A percentile compares a stretch with the other conserved stretches of the same genome.
phyloP scores from a whole-genome alignment of 1,140 invertebrate species.

The Nasonia vitripennis region DNA sequence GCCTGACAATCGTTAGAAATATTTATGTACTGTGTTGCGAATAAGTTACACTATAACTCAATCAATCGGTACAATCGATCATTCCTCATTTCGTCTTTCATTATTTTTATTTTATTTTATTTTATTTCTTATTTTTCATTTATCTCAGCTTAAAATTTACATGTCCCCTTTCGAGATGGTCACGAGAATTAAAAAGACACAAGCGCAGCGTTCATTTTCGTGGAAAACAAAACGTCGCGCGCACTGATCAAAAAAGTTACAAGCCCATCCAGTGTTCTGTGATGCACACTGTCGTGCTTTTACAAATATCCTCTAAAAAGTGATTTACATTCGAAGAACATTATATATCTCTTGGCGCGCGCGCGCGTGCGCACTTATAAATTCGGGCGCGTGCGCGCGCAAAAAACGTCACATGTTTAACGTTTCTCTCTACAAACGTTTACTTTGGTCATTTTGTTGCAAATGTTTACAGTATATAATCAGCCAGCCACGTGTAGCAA shows the following conservation, averaged over 20 bases:
- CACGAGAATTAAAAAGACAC: slow-evolving; percentile 51
- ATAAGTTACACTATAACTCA: slow-evolving; percentile 53
- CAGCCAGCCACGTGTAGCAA: slow-evolving; percentile 51
- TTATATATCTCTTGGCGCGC: slow-evolving; percentile 48
- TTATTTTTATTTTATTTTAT: slow-evolving; percentile 37
- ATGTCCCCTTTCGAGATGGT: slow-evolving; percentile 55
- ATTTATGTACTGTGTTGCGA: slow-evolving; percentile 47
- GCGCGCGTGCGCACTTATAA: slow-evolving; percentile 31
- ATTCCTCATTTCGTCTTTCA: slow-evolving; percentile 30
- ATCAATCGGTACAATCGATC: slow-evolving; percentile 51
- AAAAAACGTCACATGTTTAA: slow-evolving; percentile 50
- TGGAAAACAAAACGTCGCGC: slow-evolving; percentile 48
- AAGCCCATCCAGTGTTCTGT: slow-evolving; percentile 48
- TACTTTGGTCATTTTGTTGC: slow-evolving; percentile 65
- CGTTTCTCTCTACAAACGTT: slow-evolving; percentile 54
- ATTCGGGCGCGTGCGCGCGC: slow-evolving; percentile 38
- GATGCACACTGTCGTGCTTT: slow-evolving; percentile 48
- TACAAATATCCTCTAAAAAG: slow-evolving; percentile 57
- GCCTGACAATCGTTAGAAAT: slow-evolving; percentile 51
- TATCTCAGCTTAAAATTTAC: slow-evolving; percentile 70
- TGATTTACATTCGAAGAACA: slow-evolving; percentile 57
- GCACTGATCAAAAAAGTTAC: slow-evolving; percentile 43
- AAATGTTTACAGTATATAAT: slow-evolving; percentile 58
- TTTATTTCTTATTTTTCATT: slow-evolving; percentile 58
- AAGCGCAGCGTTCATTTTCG: slow-evolving; percentile 50